Percentiles rank a stretch among this genome's conserved stretches.
phyloP scores from a whole-genome alignment of 2,113 vertebrate species.

The Heteronetta atricapilla region DNA sequence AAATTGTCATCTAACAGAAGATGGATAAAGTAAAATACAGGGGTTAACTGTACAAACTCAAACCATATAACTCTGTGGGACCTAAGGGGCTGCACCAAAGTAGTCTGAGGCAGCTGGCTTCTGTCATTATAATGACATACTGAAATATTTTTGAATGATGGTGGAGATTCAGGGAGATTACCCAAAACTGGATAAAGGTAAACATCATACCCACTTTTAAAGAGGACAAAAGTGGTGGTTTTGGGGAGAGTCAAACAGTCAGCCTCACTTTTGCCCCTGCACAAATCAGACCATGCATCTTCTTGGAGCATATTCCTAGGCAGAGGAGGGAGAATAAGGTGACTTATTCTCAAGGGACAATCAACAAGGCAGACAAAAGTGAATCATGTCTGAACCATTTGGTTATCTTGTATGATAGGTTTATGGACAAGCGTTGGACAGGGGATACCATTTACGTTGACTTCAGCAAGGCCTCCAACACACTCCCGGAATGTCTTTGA shows the following conservation, averaged over 20 bases:
- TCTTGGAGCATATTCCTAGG: background rate
- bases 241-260: background rate
- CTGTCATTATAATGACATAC: background rate
- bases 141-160: accelerated
- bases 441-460: background rate
- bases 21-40: background rate
- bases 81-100: accelerated
- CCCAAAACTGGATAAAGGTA: background rate
- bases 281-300: background rate
- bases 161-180: background rate
- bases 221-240: background rate
- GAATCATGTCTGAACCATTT: background rate
- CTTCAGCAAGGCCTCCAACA: background rate
- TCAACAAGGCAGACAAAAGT: background rate
- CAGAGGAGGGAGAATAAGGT: background rate
- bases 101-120: background rate
- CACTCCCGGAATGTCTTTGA: background rate
- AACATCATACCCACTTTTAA: background rate
- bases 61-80: background rate
- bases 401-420: background rate
- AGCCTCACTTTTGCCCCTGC: background rate
- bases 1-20: background rate
- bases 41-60: background rate
- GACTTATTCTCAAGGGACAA: background rate
- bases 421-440: background rate